Percentiles rank a stretch among this genome's conserved stretches.
phyloP scores from a whole-genome alignment of 2,113 vertebrate genomes.

The Galemys pyrenaicus region DNA sequence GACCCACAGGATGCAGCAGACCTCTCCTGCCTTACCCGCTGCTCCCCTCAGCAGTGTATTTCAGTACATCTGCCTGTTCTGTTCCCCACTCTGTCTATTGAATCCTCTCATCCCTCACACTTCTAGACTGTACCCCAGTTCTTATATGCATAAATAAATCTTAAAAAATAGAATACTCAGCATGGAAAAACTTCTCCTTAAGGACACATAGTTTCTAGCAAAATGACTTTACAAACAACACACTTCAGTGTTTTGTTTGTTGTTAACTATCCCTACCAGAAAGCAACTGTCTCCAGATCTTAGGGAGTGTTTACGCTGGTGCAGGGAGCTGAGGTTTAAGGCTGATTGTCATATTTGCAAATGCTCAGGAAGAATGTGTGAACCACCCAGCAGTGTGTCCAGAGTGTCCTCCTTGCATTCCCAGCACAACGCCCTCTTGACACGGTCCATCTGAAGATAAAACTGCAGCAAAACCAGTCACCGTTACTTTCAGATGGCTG shows the following conservation, averaged over 20 bases:
- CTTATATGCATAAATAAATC: no score
- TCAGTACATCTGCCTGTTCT: no score
- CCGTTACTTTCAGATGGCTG: constrained; percentile 19
- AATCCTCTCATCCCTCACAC: no score
- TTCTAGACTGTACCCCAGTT: no score
- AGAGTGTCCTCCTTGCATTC: background rate
- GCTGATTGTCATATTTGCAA: background rate
- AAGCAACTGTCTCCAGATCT: background rate
- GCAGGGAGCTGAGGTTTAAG: background rate
- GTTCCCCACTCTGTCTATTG: no score
- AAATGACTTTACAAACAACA: constrained; percentile 30
- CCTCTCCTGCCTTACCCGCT: no score
- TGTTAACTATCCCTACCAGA: background rate
- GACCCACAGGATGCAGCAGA: no score
- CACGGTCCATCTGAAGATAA: background rate
- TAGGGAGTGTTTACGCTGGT: background rate
- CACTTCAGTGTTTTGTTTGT: background rate
- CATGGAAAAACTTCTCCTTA: background rate
- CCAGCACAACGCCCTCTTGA: background rate
- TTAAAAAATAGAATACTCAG: background rate
- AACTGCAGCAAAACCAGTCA: background rate
- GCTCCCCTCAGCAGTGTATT: no score
- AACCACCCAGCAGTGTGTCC: background rate
- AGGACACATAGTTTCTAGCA: background rate
- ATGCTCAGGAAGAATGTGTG: background rate